Conservation (phyloP, 2,888 invertebrate genomes). For the Pristionchus mayeri region DNA sequence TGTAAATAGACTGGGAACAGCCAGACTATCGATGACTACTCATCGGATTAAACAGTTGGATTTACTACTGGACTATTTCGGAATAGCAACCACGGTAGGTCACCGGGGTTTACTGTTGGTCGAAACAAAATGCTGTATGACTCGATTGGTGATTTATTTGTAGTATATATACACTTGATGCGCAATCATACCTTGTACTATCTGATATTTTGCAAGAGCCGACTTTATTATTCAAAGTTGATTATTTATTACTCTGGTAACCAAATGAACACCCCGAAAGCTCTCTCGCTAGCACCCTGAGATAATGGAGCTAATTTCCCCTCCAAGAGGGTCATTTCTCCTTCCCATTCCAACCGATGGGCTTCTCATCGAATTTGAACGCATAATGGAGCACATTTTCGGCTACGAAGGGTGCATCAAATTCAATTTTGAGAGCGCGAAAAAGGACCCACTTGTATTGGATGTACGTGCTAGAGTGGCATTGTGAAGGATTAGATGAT, state of each 20-base stretch:
- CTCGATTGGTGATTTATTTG: too few relatives aligned
- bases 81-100: too few relatives aligned
- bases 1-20: constrained; percentile 4
- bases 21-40: background rate
- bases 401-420: background rate
- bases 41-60: background rate
- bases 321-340: background rate
- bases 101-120: too few relatives aligned
- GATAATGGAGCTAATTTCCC: constrained; percentile 6
- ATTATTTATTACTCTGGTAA: too few relatives aligned
- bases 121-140: too few relatives aligned
- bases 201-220: too few relatives aligned
- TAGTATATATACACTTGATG: too few relatives aligned
- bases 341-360: background rate
- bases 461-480: background rate
- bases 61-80: too few relatives aligned
- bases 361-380: constrained; percentile 8
- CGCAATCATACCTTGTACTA: too few relatives aligned
- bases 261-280: background rate
- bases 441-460: background rate
- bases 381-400: constrained; percentile 36
- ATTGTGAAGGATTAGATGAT: constrained; percentile 11
- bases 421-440: constrained; percentile 1
- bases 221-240: too few relatives aligned
- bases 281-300: background rate